Percentiles rank a stretch among this genome's conserved stretches.
Conservation (phyloP, 2,888 invertebrate genomes). For the Rotaria macrura region DNA sequence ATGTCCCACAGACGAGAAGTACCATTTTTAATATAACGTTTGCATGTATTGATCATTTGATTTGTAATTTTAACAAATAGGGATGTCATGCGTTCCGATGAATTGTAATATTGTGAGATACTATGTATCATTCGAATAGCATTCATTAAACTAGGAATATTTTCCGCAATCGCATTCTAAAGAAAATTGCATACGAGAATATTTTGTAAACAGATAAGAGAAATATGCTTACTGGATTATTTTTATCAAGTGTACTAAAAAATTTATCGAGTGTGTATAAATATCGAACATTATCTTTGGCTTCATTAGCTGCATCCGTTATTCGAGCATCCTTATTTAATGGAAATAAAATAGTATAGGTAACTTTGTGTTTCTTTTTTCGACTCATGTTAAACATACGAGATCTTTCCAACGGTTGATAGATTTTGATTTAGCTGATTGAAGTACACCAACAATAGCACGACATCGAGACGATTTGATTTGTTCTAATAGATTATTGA, state of each 20-base stretch:
- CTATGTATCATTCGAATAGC: conserved; percentile 83
- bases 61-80: conserved; percentile 95
- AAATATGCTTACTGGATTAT: conserved; percentile 65
- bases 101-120: conserved; percentile 89
- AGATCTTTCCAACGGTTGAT: conserved; percentile 47
- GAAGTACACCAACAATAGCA: conserved; percentile 47
- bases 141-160: conserved; percentile 74
- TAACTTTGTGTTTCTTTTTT: too few relatives aligned
- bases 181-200: neutral
- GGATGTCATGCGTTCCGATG: conserved; percentile 85
- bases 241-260: conserved; percentile 79
- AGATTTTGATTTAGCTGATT: conserved; percentile 48
- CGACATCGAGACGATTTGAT: conserved; percentile 47
- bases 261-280: conserved; percentile 85
- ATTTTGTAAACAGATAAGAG: too few relatives aligned
- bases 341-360: neutral
- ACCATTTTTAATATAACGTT: conserved; percentile 69
- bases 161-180: conserved; percentile 72
- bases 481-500: conserved; percentile 56
- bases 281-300: conserved; percentile 86
- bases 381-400: conserved; percentile 39
- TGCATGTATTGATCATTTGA: conserved; percentile 93
- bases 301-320: conserved; percentile 85
- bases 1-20: conserved; percentile 77
- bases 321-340: conserved; percentile 67